Conservation (phyloP, 2,797 vertebrate species). For the Chromis chromis region DNA sequence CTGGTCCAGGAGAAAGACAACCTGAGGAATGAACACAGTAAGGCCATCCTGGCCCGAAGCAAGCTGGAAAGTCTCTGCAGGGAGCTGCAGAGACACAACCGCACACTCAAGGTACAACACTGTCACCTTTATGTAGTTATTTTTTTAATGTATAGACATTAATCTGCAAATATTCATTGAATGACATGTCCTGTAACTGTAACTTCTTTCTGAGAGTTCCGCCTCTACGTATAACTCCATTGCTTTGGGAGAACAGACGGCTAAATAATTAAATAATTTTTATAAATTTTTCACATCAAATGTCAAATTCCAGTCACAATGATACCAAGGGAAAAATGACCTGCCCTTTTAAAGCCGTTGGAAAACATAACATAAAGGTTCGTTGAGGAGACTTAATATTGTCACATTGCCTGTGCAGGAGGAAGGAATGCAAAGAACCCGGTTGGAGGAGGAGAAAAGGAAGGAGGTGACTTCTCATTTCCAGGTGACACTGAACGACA, state of each 20-base stretch:
- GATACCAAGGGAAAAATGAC: neutral
- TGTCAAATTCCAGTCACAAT: neutral
- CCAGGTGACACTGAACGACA: constrained; percentile 96
- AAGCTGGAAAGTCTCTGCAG: constrained; percentile 98
- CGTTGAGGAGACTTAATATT: too few species aligned
- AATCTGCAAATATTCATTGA: neutral
- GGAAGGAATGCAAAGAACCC: constrained; percentile 93
- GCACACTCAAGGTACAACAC: constrained; percentile 91
- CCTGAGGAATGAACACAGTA: constrained; percentile 95
- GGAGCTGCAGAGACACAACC: constrained; percentile 97
- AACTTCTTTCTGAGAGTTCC: neutral
- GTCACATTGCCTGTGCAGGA: constrained; percentile 83
- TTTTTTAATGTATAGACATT: neutral
- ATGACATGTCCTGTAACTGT: too few species aligned
- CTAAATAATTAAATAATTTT: too few species aligned
- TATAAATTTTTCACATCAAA: neutral
- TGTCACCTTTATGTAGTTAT: neutral
- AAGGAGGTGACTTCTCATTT: constrained; percentile 98
- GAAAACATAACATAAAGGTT: neutral
- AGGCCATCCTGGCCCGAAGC: constrained; percentile 96
- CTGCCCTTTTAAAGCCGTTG: neutral
- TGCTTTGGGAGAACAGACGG: too few species aligned
- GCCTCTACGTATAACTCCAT: too few species aligned
- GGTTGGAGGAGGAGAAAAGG: constrained; percentile 96
- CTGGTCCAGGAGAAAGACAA: constrained; percentile 97